Conservation (phyloP, 2,113 vertebrate species). For the Tupaia chinensis region DNA sequence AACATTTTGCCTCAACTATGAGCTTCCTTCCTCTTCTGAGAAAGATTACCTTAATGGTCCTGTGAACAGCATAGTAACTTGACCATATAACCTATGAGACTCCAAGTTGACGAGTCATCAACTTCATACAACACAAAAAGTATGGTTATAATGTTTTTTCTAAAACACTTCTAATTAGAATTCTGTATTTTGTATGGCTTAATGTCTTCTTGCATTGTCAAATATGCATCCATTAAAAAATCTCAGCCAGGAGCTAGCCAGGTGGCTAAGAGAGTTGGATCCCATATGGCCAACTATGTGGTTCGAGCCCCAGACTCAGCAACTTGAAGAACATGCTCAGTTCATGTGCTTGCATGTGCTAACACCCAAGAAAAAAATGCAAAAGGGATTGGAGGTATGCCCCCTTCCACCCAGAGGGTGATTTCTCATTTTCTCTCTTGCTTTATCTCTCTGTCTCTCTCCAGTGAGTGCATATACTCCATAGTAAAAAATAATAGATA, state of each 20-base stretch:
- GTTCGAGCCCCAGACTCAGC: too few relatives aligned
- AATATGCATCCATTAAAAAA: conserved; percentile 26
- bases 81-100: background rate
- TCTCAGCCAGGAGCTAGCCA: background rate
- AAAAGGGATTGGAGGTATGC: too few relatives aligned
- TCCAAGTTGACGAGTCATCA: background rate
- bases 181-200: conserved; percentile 1
- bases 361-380: too few relatives aligned
- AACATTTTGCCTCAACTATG: conserved; percentile 30
- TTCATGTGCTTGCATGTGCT: too few relatives aligned
- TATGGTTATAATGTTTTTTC: background rate
- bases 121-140: background rate
- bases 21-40: background rate
- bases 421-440: too few relatives aligned
- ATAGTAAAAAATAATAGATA: too few relatives aligned
- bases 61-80: background rate
- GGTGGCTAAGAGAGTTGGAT: too few relatives aligned
- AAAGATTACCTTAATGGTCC: background rate
- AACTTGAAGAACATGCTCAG: too few relatives aligned
- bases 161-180: conserved; percentile 5
- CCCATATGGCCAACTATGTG: too few relatives aligned
- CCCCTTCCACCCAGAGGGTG: too few relatives aligned
- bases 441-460: too few relatives aligned
- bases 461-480: too few relatives aligned
- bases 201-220: conserved; percentile 37